Evolutionary conservation across 2,113 vertebrate species (phyloP).

Genomic region (Heterocephalus glaber): DNA sequence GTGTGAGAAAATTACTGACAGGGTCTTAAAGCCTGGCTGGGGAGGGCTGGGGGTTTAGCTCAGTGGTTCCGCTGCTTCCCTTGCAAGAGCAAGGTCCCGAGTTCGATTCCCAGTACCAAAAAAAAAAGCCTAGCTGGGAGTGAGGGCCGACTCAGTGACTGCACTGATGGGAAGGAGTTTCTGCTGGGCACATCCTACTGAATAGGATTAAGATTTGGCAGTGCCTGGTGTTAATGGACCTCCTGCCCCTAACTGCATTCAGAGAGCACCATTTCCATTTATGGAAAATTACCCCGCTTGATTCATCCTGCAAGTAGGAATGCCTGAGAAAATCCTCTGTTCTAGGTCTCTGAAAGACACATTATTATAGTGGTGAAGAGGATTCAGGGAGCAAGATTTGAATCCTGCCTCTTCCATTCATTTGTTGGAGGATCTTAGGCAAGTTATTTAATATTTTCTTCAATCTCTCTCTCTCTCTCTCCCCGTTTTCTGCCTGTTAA

Average conservation of each 20-base stretch:
- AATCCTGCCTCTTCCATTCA: neutral
- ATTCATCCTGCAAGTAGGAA: neutral
- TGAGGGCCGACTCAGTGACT: neutral
- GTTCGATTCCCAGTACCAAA: too few relatives aligned
- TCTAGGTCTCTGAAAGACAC: neutral
- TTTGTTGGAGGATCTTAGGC: neutral
- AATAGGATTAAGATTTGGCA: neutral
- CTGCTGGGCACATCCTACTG: rapidly evolving
- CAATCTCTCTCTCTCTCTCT: neutral
- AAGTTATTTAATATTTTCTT: neutral
- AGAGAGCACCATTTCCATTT: neutral
- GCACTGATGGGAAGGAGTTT: neutral
- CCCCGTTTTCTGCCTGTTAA: neutral
- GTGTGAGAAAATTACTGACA: constrained; percentile 35
- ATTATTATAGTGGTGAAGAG: neutral
- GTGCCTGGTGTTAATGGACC: rapidly evolving
- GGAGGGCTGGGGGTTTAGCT: too few relatives aligned
- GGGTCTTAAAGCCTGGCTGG: neutral
- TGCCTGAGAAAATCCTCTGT: neutral
- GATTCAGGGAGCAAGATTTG: neutral
- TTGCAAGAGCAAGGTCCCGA: too few relatives aligned
- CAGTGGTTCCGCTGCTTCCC: too few relatives aligned
- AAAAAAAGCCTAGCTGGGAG: neutral
- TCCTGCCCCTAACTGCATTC: neutral
- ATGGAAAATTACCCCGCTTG: neutral